Percentiles rank a stretch among this genome's conserved stretches.
Conservation (phyloP, 2,113 vertebrate species). For the Pterocles burchelli region DNA sequence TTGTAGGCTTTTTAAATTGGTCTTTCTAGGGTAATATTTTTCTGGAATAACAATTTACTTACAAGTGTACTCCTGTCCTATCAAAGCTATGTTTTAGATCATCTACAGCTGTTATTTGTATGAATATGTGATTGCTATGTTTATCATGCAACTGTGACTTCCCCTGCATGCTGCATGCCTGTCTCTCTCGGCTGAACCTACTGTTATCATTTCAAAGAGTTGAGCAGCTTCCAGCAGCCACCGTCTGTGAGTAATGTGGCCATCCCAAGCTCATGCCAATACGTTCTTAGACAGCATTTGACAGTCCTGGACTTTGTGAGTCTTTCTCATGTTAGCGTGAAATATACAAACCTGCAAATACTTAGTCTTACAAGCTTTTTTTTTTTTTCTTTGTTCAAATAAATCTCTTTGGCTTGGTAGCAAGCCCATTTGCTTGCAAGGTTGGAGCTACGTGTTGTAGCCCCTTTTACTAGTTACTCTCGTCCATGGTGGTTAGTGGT, state of each 20-base stretch:
- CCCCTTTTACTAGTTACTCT: background rate
- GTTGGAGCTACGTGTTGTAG: background rate
- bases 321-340: background rate
- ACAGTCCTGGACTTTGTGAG: background rate
- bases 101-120: constrained; percentile 10
- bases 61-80: background rate
- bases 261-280: background rate
- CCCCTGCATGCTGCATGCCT: background rate
- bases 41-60: constrained; percentile 1
- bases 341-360: background rate
- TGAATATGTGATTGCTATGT: background rate
- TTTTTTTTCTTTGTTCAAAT: background rate
- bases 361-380: background rate
- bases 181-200: background rate
- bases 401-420: background rate
- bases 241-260: background rate
- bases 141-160: constrained; percentile 5
- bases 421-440: background rate
- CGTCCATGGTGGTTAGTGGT: background rate
- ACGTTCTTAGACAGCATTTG: background rate
- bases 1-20: background rate
- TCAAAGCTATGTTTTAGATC: background rate
- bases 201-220: constrained; percentile 20
- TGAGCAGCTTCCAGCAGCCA: constrained; percentile 14
- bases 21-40: background rate